Conservation (phyloP, 2,797 vertebrate species). For the Steatocranus sp. region DNA sequence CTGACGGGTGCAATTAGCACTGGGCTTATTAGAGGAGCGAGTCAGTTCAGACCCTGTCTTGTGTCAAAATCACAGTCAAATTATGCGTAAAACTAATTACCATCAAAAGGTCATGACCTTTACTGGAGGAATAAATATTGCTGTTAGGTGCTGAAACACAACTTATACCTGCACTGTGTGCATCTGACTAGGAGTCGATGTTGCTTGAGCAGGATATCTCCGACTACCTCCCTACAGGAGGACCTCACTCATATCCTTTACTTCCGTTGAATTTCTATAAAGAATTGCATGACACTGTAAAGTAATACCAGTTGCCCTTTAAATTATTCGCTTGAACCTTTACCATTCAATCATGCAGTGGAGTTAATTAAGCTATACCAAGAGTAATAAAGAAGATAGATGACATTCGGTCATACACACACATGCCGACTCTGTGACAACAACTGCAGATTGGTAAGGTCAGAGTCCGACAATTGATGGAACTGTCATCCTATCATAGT, state of each 20-base stretch:
- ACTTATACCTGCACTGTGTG: neutral
- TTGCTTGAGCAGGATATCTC: neutral
- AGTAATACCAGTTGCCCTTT: constrained; percentile 70
- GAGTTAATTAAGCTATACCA: constrained; percentile 76
- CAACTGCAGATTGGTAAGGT: constrained; percentile 70
- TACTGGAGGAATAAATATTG: neutral
- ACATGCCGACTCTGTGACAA: constrained; percentile 49
- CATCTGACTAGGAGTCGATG: neutral
- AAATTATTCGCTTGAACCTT: constrained; percentile 72
- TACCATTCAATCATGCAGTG: constrained; percentile 58
- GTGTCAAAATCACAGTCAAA: constrained; percentile 39
- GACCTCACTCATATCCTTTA: neutral
- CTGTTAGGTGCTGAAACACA: neutral
- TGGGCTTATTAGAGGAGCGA: constrained; percentile 28
- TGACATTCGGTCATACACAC: constrained; percentile 52
- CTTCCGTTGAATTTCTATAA: constrained; percentile 12
- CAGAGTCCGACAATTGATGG: constrained; percentile 71
- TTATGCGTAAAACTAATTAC: constrained; percentile 35
- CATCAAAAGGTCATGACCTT: constrained; percentile 27
- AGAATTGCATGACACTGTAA: constrained; percentile 49
- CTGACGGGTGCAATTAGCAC: neutral
- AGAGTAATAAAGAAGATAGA: constrained; percentile 77
- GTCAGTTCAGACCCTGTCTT: neutral
- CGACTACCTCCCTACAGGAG: neutral
- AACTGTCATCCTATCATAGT: constrained; percentile 64